Conservation (phyloP, 2,888 invertebrate species). For the Biston betularia region DNA sequence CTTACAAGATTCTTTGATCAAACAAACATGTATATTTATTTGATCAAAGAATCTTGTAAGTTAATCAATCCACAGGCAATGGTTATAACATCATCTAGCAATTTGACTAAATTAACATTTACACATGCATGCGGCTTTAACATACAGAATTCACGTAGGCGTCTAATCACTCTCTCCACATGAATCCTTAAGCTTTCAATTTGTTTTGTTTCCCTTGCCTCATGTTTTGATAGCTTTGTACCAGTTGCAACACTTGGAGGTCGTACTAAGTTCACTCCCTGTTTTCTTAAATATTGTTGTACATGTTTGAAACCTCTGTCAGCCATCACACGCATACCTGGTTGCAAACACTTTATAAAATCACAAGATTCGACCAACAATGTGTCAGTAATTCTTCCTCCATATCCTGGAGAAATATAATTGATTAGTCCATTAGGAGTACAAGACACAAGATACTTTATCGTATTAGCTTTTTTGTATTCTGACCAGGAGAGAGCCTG, state of each 20-base stretch:
- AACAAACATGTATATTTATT: no score
- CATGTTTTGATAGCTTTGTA: neutral
- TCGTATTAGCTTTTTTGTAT: constrained; percentile 53
- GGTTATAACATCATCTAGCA: neutral
- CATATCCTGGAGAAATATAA: constrained; percentile 49
- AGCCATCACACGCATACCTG: neutral
- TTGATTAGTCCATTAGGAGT: constrained; percentile 41
- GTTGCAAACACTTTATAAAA: constrained; percentile 14
- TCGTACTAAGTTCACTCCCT: neutral
- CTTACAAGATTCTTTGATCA: no score
- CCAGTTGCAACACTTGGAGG: neutral
- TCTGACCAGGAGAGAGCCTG: constrained; percentile 62
- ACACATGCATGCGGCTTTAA: neutral
- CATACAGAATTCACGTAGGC: neutral
- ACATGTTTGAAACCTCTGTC: constrained; percentile 1
- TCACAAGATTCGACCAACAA: constrained; percentile 30
- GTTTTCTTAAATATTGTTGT: neutral
- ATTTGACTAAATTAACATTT: neutral
- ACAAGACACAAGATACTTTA: constrained; percentile 48
- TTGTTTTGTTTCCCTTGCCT: neutral
- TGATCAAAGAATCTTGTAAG: neutral
- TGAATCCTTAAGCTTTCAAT: neutral
- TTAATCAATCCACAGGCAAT: neutral
- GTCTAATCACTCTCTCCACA: neutral
- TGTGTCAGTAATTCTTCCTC: constrained; percentile 42